These are phyloP conservation scores for Heptranchias perlo DNA, from an alignment of 2,113 vertebrate species.

Conservation along the genomic window DNA sequence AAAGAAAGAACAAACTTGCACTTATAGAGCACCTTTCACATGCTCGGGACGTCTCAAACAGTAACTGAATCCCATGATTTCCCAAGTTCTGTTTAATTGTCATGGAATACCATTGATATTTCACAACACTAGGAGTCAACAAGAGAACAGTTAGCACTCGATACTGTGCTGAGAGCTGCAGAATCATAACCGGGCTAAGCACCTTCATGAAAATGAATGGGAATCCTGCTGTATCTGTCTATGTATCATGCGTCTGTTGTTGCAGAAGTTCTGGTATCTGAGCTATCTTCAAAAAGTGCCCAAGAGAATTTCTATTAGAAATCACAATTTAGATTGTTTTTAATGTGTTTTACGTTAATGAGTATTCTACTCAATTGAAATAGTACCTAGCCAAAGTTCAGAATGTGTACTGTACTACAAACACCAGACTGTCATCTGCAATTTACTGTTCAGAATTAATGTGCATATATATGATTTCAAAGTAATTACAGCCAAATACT, in stretches of 20 bases:
- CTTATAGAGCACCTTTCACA: neutral
- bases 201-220: neutral
- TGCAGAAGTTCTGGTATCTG: neutral
- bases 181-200: neutral
- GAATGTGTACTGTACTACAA: neutral
- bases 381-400: neutral
- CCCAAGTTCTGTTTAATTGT: neutral
- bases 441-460: neutral
- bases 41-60: neutral
- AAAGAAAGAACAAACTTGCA: neutral
- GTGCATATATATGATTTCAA: slow-evolving; percentile 9
- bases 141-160: neutral
- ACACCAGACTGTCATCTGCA: neutral
- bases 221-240: neutral
- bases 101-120: neutral
- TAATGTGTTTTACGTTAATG: slow-evolving; percentile 1
- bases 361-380: neutral
- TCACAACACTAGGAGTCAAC: neutral
- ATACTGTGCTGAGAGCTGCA: neutral
- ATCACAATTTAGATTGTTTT: neutral
- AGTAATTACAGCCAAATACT: slow-evolving; percentile 32
- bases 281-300: neutral
- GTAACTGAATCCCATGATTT: neutral
- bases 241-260: neutral
- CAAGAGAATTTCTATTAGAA: neutral